Evolutionary conservation across 2,888 invertebrate genomes (phyloP), one percentile per base, ranked within the genome.

Genomic region (Tenthredo mesomela): DNA sequence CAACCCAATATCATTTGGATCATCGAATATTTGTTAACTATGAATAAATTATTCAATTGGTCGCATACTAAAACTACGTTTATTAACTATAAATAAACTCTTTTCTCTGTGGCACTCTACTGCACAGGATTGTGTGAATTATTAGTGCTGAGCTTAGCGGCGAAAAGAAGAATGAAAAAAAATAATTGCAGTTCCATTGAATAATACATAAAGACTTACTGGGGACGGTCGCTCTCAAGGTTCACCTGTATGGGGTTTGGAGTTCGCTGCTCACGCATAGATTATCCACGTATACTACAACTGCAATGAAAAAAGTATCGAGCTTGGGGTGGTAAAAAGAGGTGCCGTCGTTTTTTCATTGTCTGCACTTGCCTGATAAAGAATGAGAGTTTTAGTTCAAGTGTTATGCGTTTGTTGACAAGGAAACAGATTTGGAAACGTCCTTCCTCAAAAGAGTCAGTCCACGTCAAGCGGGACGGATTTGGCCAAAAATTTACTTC

Each of bases 131-230:
- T n/a, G n/a, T n/a, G n/a, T n/a, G n/a, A n/a, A n/a, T n/a, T n/a
- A n/a, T 54, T 7, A n/a, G 54, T 54, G n/a, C 7, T n/a, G n/a
- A n/a, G 54, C 54, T 18, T n/a, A n/a, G n/a, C 54, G n/a, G 54
- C n/a, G 54, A n/a, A 54, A 54, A n/a, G 6, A 7, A 54, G n/a
- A n/a, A 54, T 54, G n/a, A 54, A n/a, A 54, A 54, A 54, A n/a
- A 54, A 54, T n/a, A 54, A 54, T 54, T n/a, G 54, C n/a, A 54
- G 54, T n/a, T 54, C 54, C n/a, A n/a, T 54, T 54, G n/a, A 54
- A 54, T 54, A 54, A n/a, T 54, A 54, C n/a, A 54, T n/a, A 0
- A 54, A n/a, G 18, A 50, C n/a, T 50, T n/a, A 50, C 50, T 50
- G 6, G 50, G 50, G 50, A n/a, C 54, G n/a, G n/a, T 54, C 7